These are phyloP conservation scores for Hyposmocoma kahamanoa DNA, from an alignment of 1,140 invertebrate genomes.

Conservation along the genomic window DNA sequence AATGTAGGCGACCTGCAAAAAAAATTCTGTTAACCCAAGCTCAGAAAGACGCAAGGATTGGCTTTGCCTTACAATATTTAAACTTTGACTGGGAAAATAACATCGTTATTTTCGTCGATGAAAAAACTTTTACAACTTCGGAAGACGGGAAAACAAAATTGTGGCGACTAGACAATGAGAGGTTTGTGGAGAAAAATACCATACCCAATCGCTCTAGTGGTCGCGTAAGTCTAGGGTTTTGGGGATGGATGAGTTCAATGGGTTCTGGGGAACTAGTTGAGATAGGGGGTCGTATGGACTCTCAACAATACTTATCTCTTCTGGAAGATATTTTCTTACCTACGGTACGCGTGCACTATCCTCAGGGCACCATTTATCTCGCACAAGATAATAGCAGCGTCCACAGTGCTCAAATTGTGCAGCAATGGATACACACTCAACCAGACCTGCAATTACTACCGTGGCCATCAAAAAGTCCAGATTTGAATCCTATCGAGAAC, in stretches of 20 bases:
- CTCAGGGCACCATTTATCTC: too few relatives aligned
- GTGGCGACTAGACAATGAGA: neutral
- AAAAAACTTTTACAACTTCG: neutral
- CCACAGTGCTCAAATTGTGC: neutral
- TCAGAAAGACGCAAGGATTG: too few relatives aligned
- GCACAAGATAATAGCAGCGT: neutral
- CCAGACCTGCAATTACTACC: too few relatives aligned
- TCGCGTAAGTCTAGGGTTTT: neutral
- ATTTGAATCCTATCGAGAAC: too few relatives aligned
- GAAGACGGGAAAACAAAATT: neutral
- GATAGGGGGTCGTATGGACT: neutral
- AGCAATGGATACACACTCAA: neutral
- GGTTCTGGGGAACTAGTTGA: neutral
- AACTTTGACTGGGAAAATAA: too few relatives aligned
- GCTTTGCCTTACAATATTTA: too few relatives aligned
- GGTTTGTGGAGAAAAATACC: too few relatives aligned
- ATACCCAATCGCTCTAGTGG: neutral
- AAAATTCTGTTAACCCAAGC: too few relatives aligned
- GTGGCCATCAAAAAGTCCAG: too few relatives aligned
- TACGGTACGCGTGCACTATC: neutral
- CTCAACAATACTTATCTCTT: neutral
- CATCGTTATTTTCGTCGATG: neutral
- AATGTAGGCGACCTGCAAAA: too few relatives aligned
- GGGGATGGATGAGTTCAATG: neutral
- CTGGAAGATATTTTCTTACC: neutral